Conservation (phyloP, 2,797 vertebrate species). For the Spondyliosoma cantharus region DNA sequence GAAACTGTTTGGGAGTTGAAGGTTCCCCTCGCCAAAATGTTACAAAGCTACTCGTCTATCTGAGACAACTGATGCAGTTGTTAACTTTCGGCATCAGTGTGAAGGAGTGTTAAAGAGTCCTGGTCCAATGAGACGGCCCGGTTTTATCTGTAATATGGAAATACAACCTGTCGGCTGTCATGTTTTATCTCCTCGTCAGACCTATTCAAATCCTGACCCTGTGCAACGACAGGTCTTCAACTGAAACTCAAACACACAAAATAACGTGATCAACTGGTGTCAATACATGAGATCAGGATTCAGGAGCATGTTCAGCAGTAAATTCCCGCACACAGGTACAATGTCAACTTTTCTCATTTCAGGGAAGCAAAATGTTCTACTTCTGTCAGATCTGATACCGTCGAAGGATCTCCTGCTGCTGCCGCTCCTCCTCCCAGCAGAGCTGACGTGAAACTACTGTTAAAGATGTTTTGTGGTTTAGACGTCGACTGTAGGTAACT, state of each 20-base stretch:
- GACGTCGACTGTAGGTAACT: background rate
- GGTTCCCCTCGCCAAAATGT: slow-evolving; percentile 22
- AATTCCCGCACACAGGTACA: no score
- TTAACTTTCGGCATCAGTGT: slow-evolving; percentile 19
- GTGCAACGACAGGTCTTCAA: slow-evolving; percentile 82
- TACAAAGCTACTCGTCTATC: background rate
- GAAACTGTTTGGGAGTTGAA: background rate
- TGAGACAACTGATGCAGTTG: slow-evolving; percentile 16
- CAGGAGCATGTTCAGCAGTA: no score
- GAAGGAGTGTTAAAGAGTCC: slow-evolving; percentile 36
- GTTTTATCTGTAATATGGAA: slow-evolving; percentile 43
- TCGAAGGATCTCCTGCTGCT: no score
- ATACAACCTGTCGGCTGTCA: slow-evolving; percentile 48
- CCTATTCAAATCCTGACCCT: slow-evolving; percentile 91
- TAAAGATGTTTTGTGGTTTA: background rate
- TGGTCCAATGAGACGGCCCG: background rate
- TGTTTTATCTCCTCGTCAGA: slow-evolving; percentile 65
- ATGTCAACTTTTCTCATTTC: no score
- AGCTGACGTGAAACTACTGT: no score
- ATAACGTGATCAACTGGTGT: slow-evolving; percentile 50
- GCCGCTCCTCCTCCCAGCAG: no score
- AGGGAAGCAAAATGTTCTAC: no score
- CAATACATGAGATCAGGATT: no score
- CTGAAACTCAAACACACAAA: slow-evolving; percentile 81
- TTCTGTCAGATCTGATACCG: no score